Percentiles rank a stretch among this genome's conserved stretches.
These are phyloP conservation scores for Prosopocoilus inquinatus DNA, from an alignment of 2,888 invertebrate genomes.

Conservation along the genomic window DNA sequence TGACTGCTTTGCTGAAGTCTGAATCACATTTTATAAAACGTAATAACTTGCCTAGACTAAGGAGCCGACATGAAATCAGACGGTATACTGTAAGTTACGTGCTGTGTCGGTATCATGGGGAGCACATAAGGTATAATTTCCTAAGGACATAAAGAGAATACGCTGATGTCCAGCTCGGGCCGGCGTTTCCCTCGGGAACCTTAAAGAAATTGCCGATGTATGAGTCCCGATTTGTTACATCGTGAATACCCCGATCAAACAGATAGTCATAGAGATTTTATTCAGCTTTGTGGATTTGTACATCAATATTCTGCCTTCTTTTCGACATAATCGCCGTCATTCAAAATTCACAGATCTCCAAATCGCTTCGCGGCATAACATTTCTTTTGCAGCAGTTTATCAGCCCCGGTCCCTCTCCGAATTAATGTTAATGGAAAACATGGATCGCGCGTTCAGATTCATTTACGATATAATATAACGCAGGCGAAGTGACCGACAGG, in stretches of 20 bases:
- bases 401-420: background rate
- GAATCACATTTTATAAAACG: too few relatives aligned
- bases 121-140: constrained; percentile 51
- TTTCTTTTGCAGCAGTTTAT: too few relatives aligned
- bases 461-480: constrained; percentile 24
- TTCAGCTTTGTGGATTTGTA: constrained; percentile 8
- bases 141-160: constrained; percentile 51
- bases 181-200: constrained; percentile 44
- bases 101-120: constrained; percentile 36
- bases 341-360: too few relatives aligned
- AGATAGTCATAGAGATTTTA: constrained; percentile 32
- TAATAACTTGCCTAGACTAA: too few relatives aligned
- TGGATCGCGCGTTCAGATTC: constrained; percentile 16
- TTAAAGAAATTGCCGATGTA: constrained; percentile 54
- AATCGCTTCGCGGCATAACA: too few relatives aligned
- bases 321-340: too few relatives aligned
- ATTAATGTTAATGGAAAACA: constrained; percentile 19
- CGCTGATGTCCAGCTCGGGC: constrained; percentile 48
- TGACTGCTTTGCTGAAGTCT: too few relatives aligned
- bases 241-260: constrained; percentile 42
- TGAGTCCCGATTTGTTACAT: constrained; percentile 49
- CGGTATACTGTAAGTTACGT: constrained; percentile 40
- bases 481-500: constrained; percentile 44
- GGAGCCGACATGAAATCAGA: constrained; percentile 34
- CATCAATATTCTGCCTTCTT: background rate